Conservation (phyloP, 2,113 vertebrate genomes). For the Ciconia stormi region DNA sequence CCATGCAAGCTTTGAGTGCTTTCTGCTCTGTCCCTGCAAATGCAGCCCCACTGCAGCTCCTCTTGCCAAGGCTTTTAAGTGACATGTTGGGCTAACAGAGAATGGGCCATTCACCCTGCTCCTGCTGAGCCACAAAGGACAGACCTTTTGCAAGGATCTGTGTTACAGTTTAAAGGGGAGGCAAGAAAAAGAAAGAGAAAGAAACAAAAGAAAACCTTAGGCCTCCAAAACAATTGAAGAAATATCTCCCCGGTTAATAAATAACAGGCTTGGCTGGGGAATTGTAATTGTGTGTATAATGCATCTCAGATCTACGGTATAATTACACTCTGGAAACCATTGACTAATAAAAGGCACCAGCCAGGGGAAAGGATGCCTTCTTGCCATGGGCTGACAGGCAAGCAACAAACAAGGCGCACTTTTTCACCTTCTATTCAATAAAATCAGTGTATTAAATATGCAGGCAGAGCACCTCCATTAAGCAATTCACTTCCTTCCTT, state of each 20-base stretch:
- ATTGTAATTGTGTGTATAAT: slow-evolving; percentile 77
- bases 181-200: background rate
- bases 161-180: background rate
- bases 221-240: slow-evolving; percentile 62
- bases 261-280: slow-evolving; percentile 69
- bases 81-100: background rate
- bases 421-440: slow-evolving; percentile 81
- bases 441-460: slow-evolving; percentile 79
- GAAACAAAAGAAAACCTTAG: slow-evolving; percentile 47
- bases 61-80: slow-evolving; percentile 1
- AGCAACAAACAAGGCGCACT: slow-evolving; percentile 78
- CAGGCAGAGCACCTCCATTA: slow-evolving; percentile 73
- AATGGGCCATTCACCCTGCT: slow-evolving; percentile 12
- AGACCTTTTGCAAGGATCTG: slow-evolving; percentile 6
- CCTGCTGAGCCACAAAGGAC: background rate
- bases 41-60: background rate
- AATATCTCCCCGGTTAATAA: slow-evolving; percentile 70
- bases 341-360: slow-evolving; percentile 79
- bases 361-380: slow-evolving; percentile 74
- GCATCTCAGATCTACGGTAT: slow-evolving; percentile 75
- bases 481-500: slow-evolving; percentile 71
- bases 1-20: background rate
- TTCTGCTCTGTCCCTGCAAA: slow-evolving; percentile 19
- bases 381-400: slow-evolving; percentile 75
- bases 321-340: slow-evolving; percentile 79